phyloP scores from a whole-genome alignment of 2,797 vertebrate species.

The Pseudotriccus pelzelni region DNA sequence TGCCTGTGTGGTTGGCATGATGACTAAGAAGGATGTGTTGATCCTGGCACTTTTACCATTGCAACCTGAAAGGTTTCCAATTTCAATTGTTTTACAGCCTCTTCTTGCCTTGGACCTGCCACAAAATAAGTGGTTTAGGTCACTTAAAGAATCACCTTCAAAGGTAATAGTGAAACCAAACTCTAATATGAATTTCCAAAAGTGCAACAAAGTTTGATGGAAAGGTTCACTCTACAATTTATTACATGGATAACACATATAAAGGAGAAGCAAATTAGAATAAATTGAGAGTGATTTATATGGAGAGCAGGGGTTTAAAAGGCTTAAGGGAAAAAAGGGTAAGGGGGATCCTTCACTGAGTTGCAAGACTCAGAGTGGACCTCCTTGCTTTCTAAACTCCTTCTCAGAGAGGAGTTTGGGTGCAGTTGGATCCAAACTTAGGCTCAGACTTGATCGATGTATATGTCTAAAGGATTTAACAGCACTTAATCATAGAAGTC shows the following conservation, averaged over 20 bases:
- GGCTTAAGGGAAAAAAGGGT: neutral
- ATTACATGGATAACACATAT: neutral
- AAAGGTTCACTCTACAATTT: neutral
- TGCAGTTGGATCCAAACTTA: neutral
- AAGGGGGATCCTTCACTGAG: neutral
- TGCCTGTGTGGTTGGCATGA: neutral
- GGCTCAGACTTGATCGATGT: neutral
- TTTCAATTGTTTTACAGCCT: neutral
- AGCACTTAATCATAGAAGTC: neutral
- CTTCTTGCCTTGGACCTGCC: neutral
- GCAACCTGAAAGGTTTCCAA: neutral
- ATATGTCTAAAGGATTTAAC: neutral
- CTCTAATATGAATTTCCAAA: neutral
- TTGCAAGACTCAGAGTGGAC: neutral
- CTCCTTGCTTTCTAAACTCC: neutral
- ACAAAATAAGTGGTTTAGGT: neutral
- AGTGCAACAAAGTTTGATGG: neutral
- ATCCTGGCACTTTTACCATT: neutral
- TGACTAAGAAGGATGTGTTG: neutral
- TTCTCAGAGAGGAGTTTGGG: neutral
- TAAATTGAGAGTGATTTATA: neutral
- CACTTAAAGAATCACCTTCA: neutral
- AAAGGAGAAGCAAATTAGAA: neutral
- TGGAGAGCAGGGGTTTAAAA: neutral
- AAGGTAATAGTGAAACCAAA: neutral